Evolutionary conservation across 2,113 vertebrate genomes (phyloP), one percentile per base, ranked within the genome.

Genomic region (Mustela lutreola): DNA sequence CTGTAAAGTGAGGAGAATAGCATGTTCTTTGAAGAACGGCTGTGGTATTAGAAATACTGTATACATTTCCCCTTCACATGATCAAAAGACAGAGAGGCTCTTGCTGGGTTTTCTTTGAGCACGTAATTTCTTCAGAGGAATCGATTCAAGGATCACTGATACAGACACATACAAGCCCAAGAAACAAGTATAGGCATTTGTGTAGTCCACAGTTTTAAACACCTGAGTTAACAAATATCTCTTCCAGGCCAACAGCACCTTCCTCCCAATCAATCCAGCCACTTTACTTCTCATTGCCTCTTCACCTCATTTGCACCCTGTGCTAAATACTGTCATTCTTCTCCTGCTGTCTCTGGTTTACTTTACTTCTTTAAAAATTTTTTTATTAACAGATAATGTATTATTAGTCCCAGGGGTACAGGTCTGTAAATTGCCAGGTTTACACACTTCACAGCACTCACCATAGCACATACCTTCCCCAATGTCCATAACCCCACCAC

Each of bases 1-100:
- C 48, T 75, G 18, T 83, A 84, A 91, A 85, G 45, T 21, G 75
- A 93, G 84, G 67, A 79, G 50, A 85, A 84, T 60, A 81, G n/a
- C 33, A 7, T 58, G 18, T 50, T 45, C 15, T 22, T 75, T 80
- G 70, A 33, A 89, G 63, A 95, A 89, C 45, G 16, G 42, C 60
- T 75, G 4, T 56, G 31, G 83, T 90, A 24, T 53, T 60, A 65
- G 48, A 85, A 94, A 65, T n/a, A 89, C 33, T 89, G 0, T 50
- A 88, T 90, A 92, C n/a, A 22, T 90, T 24, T 94, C 93, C 31
- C 53, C 90, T 89, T 62, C 71, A 70, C 26, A 58, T 53, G 62
- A 91, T 80, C 31, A 91, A 88, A 50, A 81, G 53, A 42, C 78
- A 91, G 83, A 14, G 19, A 2, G 93, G 7, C 53, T 65, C 56